Conservation (phyloP, 2,888 invertebrate species). For the Clusia tigrina region DNA sequence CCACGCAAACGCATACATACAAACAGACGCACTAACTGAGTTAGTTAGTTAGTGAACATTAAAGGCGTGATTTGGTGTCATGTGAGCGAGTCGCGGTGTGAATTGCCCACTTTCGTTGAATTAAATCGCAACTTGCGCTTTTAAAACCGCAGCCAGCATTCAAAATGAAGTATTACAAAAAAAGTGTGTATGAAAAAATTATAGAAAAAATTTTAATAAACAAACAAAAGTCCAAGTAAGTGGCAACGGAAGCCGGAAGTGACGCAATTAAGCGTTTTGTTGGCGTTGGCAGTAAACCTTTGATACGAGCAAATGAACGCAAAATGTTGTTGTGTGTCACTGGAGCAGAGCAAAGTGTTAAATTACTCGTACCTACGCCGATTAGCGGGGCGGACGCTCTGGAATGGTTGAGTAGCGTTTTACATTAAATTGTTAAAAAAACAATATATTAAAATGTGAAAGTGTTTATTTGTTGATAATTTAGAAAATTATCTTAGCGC, state of each 20-base stretch:
- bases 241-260: conserved; percentile 41
- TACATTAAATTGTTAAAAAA: no score
- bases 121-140: conserved; percentile 18
- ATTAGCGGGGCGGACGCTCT: not conserved
- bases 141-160: conserved; percentile 17
- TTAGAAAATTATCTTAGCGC: not conserved
- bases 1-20: not conserved
- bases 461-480: not conserved
- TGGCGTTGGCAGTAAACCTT: not conserved
- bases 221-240: no score
- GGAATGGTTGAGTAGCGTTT: not conserved
- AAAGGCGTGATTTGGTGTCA: not conserved
- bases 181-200: not conserved
- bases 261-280: conserved; percentile 39
- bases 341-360: conserved; percentile 8
- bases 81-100: not conserved
- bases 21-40: not conserved
- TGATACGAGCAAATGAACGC: not conserved
- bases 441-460: not conserved
- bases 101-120: not conserved
- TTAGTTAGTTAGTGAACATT: not conserved
- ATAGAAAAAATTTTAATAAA: no score
- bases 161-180: conserved; percentile 4
- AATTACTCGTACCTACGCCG: not conserved
- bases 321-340: conserved; percentile 18